Evolutionary conservation across 2,797 vertebrate genomes (phyloP), one percentile per base, ranked within the genome.

Genomic region (Atherinosoma microstoma): DNA sequence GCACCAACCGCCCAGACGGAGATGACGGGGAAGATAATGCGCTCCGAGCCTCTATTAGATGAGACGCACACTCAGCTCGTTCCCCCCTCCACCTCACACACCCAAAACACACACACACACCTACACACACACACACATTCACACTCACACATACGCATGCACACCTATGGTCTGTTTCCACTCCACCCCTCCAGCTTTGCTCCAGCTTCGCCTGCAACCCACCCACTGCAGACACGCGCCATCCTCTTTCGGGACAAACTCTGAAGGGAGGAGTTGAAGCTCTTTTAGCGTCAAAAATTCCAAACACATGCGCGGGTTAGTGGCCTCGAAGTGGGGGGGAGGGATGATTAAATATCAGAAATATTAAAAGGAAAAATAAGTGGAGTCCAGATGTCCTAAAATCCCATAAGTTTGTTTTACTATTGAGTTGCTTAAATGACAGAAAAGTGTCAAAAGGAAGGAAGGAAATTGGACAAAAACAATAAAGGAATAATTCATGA

Each of bases 21-120:
- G 94, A 93, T 81, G 92, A 92, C 87, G 84, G 77, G 83, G 84
- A 87, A 84, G 93, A 91, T 88, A 91, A 90, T 59, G 89, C 91
- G 91, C 92, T 84, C 85, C 89, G 84, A 62, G 84, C 89, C 93
- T 92, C 90, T 91, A 42, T 79, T 79, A 78, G 90, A 91, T 82
- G 86, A 90, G 86, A 91, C 76, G 84, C 80, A 65, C 93, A 91
- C 76, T 86, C 93, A 90, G 84, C 87, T 64, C 36, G 70, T 76
- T 53, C 40, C 89, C 11, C 63, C 42, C 51, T 13, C 16, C 8
- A 16, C 12, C 10, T 24, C 49, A 12, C 49, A 22, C n/a, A 27
- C 9, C 13, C 51, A 27, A 24, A 10, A 35, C 53, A 53, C 65
- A 22, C 79, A n/a, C 84, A 76, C 83, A 83, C 69, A 7, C 24